Conservation (phyloP, 2,888 invertebrate genomes). For the Limnephilus lunatus region DNA sequence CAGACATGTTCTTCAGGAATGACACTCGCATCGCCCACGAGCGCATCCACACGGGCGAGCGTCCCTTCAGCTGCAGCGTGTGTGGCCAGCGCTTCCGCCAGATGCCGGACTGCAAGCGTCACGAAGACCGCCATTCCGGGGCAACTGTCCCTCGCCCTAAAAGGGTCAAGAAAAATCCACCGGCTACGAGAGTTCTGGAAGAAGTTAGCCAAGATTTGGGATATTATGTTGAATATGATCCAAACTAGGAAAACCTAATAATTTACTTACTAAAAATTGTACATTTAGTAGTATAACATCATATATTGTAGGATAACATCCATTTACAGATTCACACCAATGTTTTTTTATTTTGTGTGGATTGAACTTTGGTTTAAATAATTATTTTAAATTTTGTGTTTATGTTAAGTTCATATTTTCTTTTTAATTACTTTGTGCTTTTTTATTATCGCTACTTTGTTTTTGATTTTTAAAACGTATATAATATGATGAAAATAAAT, state of each 20-base stretch:
- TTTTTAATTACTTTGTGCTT: neutral
- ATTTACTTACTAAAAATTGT: neutral
- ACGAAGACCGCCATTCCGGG: constrained; percentile 49
- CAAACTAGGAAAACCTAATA: neutral
- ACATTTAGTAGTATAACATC: neutral
- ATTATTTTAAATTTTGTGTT: neutral
- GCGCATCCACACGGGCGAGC: constrained; percentile 46
- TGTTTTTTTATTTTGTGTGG: neutral
- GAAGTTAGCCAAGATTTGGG: neutral
- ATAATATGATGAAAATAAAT: too few relatives aligned
- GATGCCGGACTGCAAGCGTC: constrained; percentile 52
- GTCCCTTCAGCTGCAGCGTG: constrained; percentile 67
- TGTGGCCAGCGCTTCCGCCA: constrained; percentile 54
- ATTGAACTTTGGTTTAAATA: neutral
- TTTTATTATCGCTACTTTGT: neutral
- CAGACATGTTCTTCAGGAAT: constrained; percentile 47
- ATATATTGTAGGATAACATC: neutral
- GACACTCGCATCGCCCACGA: constrained; percentile 51
- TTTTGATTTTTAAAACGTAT: too few relatives aligned
- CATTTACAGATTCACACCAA: neutral
- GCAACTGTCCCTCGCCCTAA: neutral
- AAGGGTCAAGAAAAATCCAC: neutral
- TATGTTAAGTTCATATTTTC: neutral
- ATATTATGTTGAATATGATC: neutral
- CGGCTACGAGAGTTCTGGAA: neutral